Conservation (phyloP, 53 echinoderm and acorn worm genomes). For the Mesocentrotus franciscanus region DNA sequence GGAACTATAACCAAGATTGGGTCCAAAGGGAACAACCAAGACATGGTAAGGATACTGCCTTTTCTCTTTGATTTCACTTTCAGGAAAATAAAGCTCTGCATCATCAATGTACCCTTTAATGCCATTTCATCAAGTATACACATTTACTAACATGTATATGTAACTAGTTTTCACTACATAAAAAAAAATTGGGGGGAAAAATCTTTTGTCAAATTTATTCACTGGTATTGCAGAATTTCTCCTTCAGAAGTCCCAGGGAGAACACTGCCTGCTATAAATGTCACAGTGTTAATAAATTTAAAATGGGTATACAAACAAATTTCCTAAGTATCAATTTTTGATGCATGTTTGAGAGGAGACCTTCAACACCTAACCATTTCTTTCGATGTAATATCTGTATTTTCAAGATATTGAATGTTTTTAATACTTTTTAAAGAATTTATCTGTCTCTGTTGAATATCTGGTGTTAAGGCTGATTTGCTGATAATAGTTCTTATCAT, state of each 20-base stretch:
- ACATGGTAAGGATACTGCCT: conserved; percentile 12
- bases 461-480: no score
- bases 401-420: no score
- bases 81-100: background rate
- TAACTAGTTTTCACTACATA: background rate
- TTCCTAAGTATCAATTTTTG: no score
- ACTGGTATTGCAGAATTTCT: background rate
- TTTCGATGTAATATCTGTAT: no score
- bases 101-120: background rate
- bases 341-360: no score
- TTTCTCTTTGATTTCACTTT: background rate
- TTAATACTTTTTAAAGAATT: no score
- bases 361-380: no score
- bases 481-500: no score
- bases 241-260: background rate
- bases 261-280: background rate
- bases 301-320: background rate
- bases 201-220: background rate
- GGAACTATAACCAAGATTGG: conserved; percentile 41
- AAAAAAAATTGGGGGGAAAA: no score
- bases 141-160: background rate
- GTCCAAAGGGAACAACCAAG: conserved; percentile 31
- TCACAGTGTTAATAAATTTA: background rate
- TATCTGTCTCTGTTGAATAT: no score
- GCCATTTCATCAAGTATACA: background rate